These are phyloP conservation scores for Acarapis woodi DNA, from an alignment of 1,140 invertebrate species.

Conservation along the genomic window DNA sequence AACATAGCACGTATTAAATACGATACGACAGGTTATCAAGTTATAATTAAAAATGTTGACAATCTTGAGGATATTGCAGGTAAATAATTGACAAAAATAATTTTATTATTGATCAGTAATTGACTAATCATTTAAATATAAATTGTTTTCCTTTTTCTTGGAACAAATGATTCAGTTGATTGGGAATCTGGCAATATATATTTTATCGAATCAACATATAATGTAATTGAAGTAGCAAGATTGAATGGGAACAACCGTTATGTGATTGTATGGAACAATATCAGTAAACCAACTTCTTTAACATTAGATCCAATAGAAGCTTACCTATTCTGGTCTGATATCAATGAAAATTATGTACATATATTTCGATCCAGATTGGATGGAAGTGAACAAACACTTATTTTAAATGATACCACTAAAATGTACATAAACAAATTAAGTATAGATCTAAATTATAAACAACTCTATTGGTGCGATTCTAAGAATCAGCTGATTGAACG, in stretches of 20 bases:
- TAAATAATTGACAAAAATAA: no score
- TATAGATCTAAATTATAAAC: constrained; percentile 17
- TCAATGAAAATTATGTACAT: constrained; percentile 17
- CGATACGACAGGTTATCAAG: constrained; percentile 35
- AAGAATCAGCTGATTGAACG: constrained; percentile 23
- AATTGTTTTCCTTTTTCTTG: constrained; percentile 14
- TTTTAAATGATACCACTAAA: constrained; percentile 18
- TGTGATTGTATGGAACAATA: constrained; percentile 19
- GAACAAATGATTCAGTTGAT: no score
- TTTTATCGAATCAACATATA: constrained; percentile 28
- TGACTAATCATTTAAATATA: constrained; percentile 12
- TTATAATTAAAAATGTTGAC: constrained; percentile 25
- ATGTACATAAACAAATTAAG: constrained; percentile 19
- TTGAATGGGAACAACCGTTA: constrained; percentile 23
- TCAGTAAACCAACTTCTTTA: constrained; percentile 24
- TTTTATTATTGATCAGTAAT: constrained; percentile 35
- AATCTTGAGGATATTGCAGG: constrained; percentile 25
- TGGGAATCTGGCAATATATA: constrained; percentile 25
- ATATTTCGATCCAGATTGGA: constrained; percentile 22
- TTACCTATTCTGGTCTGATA: constrained; percentile 23
- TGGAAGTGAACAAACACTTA: constrained; percentile 19
- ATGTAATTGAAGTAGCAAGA: constrained; percentile 25
- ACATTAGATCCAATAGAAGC: constrained; percentile 31
- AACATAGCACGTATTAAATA: constrained; percentile 38
- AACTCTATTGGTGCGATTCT: constrained; percentile 21